These are phyloP conservation scores for Pterostichus madidus DNA, from an alignment of 2,888 invertebrate genomes.

Conservation along the genomic window DNA sequence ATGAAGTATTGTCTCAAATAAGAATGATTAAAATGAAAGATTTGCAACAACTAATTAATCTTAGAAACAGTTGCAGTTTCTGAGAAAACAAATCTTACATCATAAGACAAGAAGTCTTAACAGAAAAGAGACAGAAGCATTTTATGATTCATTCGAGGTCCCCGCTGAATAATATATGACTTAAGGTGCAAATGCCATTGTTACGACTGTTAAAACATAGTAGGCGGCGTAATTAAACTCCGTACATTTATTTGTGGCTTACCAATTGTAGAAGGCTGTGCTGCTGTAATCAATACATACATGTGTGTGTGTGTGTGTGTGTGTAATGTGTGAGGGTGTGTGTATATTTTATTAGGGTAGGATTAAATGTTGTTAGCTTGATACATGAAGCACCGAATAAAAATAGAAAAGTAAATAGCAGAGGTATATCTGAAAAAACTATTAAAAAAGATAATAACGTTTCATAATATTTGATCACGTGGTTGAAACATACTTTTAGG, in stretches of 20 bases:
- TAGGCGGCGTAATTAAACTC: constrained; percentile 4
- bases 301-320: constrained; percentile 21
- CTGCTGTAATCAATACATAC: neutral
- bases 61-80: no score
- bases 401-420: no score
- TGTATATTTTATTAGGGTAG: constrained; percentile 1
- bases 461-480: no score
- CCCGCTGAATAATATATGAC: neutral
- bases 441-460: no score
- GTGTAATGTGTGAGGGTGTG: neutral
- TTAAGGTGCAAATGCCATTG: constrained; percentile 7
- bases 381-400: no score
- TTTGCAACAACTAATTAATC: no score
- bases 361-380: neutral
- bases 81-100: neutral
- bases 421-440: no score
- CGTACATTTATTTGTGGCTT: neutral
- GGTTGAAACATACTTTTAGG: no score
- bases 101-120: neutral
- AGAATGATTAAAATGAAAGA: no score
- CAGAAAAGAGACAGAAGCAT: neutral
- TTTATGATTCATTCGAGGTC: constrained; percentile 2
- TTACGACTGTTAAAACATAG: constrained; percentile 17
- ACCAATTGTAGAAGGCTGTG: neutral
- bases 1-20: no score